A percentile compares a stretch with the other conserved stretches of the same genome.
phyloP scores from a whole-genome alignment of 1,140 invertebrate species.

The Prorops nasuta region DNA sequence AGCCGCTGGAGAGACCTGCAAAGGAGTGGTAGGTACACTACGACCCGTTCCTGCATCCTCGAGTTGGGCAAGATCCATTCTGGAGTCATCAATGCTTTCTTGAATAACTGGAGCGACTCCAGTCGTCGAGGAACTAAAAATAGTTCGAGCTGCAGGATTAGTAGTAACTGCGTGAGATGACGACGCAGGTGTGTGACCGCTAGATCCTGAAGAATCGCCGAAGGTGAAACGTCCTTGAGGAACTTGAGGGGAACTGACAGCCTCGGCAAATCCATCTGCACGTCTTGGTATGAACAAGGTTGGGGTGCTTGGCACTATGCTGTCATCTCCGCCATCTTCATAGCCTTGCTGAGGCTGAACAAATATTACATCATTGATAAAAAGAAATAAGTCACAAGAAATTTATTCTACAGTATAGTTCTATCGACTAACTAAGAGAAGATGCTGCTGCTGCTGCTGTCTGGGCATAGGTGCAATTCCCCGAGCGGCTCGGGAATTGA shows the following conservation, averaged over 20 bases:
- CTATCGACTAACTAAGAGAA: slow-evolving; percentile 44
- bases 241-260: slow-evolving; percentile 84
- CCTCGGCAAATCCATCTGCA: slow-evolving; percentile 87
- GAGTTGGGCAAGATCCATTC: slow-evolving; percentile 71
- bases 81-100: slow-evolving; percentile 74
- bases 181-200: slow-evolving; percentile 42
- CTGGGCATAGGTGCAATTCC: slow-evolving; percentile 48
- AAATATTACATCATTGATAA: slow-evolving; percentile 6
- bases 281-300: slow-evolving; percentile 80
- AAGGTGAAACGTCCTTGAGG: slow-evolving; percentile 74
- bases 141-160: slow-evolving; percentile 36
- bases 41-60: slow-evolving; percentile 66
- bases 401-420: too few relatives aligned
- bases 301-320: slow-evolving; percentile 87
- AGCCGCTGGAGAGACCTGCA: slow-evolving; percentile 69
- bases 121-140: slow-evolving; percentile 44
- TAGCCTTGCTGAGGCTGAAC: slow-evolving; percentile 52
- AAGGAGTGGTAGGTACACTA: slow-evolving; percentile 71
- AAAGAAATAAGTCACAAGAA: slow-evolving; percentile 1
- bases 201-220: slow-evolving; percentile 57
- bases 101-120: slow-evolving; percentile 55
- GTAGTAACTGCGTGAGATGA: slow-evolving; percentile 33
- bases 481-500: slow-evolving; percentile 46
- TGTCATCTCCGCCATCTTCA: slow-evolving; percentile 79
- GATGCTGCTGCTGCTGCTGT: slow-evolving; percentile 50